Evolutionary conservation across 2,888 invertebrate genomes (phyloP), one percentile per base, ranked within the genome.

Genomic region (Ophion ellenae): DNA sequence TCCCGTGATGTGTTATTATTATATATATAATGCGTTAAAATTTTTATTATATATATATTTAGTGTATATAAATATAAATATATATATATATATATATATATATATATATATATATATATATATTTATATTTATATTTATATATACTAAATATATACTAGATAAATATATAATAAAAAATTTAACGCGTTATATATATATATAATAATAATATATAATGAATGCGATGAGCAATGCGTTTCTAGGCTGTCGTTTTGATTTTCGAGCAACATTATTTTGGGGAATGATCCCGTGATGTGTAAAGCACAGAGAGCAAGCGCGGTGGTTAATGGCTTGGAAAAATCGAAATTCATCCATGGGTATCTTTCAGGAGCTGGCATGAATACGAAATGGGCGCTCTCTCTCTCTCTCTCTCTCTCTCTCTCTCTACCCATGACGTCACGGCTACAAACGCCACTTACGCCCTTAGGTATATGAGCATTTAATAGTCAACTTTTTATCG

Each of bases 301-400:
- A 32, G 45, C 1, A 69, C 69, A 74, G 36, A 77, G 88, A 47
- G 47, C 10, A 47, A 47, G 86, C 88, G 89, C 83, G 87, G 87
- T 81, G 90, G 87, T 93, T 94, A 94, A 94, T 94, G 93, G 94
- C 89, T 90, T 82, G 93, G 94, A 94, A 94, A 92, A 92, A 93
- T 93, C 93, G 90, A 91, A 93, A 91, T 59, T 92, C 93, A 93
- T 93, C 92, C 88, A 88, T 89, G 87, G 86, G 86, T 86, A 73
- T 73, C 40, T 66, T 36, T 73, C 67, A 32, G 32, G 78, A 78
- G 59, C 84, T 84, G 84, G 89, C 90, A 92, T 93, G 94, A 94
- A 94, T 94, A 93, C 90, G 88, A 93, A 93, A 94, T 93, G 92
- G 93, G 92, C 89, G 89, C 11, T 47, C 47, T 14, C 20, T 45